phyloP scores from a whole-genome alignment of 2,113 vertebrate species.

The Rafetus swinhoei region DNA sequence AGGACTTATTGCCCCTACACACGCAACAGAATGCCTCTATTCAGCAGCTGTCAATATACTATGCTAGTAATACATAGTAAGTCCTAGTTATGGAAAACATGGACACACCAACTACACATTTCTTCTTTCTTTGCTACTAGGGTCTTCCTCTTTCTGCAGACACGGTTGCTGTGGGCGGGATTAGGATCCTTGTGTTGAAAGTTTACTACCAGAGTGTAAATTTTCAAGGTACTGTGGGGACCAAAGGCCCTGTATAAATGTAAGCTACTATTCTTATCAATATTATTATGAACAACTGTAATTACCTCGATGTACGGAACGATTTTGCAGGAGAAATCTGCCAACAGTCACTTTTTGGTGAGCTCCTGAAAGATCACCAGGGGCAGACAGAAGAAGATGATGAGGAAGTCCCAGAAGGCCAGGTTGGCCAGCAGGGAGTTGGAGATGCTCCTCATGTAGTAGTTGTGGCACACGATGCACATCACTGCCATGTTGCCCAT shows the following conservation, averaged over 20 bases:
- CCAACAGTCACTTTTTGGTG: conserved; percentile 94
- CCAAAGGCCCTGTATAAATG: background rate
- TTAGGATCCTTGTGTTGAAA: background rate
- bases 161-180: background rate
- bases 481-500: conserved; percentile 94
- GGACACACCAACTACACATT: background rate
- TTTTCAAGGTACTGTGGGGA: background rate
- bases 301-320: conserved; percentile 97
- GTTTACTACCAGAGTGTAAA: background rate
- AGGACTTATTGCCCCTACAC: background rate
- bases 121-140: background rate
- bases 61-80: background rate
- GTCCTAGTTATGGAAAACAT: background rate
- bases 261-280: background rate
- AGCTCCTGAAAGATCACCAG: conserved; percentile 94
- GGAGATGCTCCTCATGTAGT: conserved; percentile 98
- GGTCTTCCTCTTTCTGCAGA: background rate
- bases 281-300: background rate
- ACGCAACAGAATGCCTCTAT: background rate
- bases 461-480: conserved; percentile 98
- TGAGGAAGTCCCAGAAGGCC: conserved; percentile 96
- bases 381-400: conserved; percentile 95
- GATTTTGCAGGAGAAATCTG: conserved; percentile 95
- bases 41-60: background rate
- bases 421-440: conserved; percentile 96